Base-by-base conservation (phyloP, 1,140 invertebrate species). In the Pinna nobilis region DNA sequence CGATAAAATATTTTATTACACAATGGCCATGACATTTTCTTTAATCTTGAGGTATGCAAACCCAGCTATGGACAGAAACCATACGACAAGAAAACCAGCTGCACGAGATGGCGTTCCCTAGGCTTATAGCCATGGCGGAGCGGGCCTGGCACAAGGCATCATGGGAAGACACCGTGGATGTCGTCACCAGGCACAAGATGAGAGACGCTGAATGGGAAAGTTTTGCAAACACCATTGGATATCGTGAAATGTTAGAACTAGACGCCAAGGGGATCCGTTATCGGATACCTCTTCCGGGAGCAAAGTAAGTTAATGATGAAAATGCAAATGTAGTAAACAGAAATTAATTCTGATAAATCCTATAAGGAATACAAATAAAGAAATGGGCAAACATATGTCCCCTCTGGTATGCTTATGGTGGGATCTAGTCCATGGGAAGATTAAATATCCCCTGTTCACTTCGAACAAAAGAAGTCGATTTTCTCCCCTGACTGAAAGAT, bases 111-210 rank as follows among this genome's bases (percentile, higher is more conserved):
- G 70, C 82, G 9, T 84, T 77, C 53, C 86, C 86, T 0, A 72
- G 86, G 11, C 30, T 86, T 3, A 57, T 86, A 18, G 84, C 84
- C 5, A 66, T 86, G 25, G 86, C 86, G 2, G 86, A 87, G 69
- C 70, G 86, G 50, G 81, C 82, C 2, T 87, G 86, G 86, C 82
- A 85, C 61, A 67, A 70, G 18, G 82, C 80, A 32, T 6, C 28
- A 11, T 87, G 86, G 86, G 83, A 85, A 50, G 33, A 47, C n/a
- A 55, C 70, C 1, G 65, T 39, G 1, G 61, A 75, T n/a, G 18
- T 47, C 25, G 6, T n/a, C 30, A 23, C 3, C 28, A 30, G 59
- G 28, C 41, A n/a, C 18, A 11, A 41, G 1, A 59, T 41, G 44
- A 68, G 35, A 30, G 47, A 50, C 47, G 13, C 18, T 1, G 79